Base-by-base conservation (phyloP, 2,797 vertebrate species). In the Squalus acanthias region DNA sequence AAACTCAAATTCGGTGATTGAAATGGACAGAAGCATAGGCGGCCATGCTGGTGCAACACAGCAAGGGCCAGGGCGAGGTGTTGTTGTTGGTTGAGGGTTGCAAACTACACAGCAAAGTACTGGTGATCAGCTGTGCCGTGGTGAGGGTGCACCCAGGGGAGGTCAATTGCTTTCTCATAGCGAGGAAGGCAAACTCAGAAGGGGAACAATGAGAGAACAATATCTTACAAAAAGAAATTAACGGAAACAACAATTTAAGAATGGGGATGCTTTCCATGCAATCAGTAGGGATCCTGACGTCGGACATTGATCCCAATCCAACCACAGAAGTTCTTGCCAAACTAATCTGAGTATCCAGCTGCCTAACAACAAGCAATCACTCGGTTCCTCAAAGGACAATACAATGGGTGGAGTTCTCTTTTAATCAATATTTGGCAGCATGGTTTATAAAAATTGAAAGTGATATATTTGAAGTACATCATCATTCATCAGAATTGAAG, bases 351-450 rank as follows among this genome's bases (percentile, higher is more conserved):
- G 57, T 29, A 17, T 92, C 33, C 63, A 93, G 91, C 91, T 93
- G 91, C n/a, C n/a, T 46, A 93, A 93, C 65, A 69, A 69, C 63
- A 92, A 92, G 60, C 60, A 92, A 92, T n/a, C 60, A 63, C 89
- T 92, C 89, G 65, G 60, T 20, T 92, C 89, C 26, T 63, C 89
- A 65, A 29, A 46, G 65, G 17, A 69, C 91, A 93, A 69, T 69
- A 69, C 29, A 22, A 7, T 24, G 63, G 63, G 63, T 67, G 65
- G 91, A 93, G 39, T 46, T 67, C 91, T 69, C 63, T 63, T 93
- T 93, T 69, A 65, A 93, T 93, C 91, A 93, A 93, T 93, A 67
- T 39, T 93, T 93, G 91, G 91, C 91, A 67, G 15, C 65, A 93
- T 3, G 20, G n/a, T 17, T 93, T 46, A 46, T 69, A 24, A 93